Conservation (phyloP, 2,888 invertebrate genomes). For the Campopleginae sp. region DNA sequence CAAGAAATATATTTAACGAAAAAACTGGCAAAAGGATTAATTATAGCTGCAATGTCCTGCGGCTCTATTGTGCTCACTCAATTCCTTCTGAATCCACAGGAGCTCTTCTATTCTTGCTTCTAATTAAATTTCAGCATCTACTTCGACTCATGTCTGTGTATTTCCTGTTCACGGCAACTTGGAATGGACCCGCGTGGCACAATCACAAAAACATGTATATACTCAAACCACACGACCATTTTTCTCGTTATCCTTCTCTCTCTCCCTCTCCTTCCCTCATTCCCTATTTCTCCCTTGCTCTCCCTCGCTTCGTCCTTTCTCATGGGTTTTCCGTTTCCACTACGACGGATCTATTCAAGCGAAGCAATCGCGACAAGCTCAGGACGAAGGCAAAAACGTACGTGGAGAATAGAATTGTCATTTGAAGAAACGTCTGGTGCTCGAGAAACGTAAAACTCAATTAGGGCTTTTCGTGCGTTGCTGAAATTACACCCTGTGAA, state of each 20-base stretch:
- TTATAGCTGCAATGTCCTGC: conserved; percentile 65
- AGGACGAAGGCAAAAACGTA: conserved; percentile 1
- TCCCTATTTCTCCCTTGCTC: not conserved
- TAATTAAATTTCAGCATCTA: conserved; percentile 58
- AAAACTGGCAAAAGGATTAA: conserved; percentile 67
- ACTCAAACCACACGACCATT: conserved; percentile 13
- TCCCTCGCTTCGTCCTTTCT: not conserved
- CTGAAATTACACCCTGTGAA: conserved; percentile 25
- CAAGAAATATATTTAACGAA: not conserved
- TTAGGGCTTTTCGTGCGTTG: conserved; percentile 13
- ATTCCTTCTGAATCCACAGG: conserved; percentile 10
- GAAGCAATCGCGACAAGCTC: conserved; percentile 5
- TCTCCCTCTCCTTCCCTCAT: not conserved
- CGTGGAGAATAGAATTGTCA: conserved; percentile 5
- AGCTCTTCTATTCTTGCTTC: conserved; percentile 48
- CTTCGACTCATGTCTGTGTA: conserved; percentile 11
- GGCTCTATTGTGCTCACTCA: conserved; percentile 58
- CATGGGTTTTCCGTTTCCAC: not conserved
- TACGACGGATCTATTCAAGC: conserved; percentile 29
- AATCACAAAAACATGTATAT: conserved; percentile 3
- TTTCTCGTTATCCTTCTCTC: not conserved
- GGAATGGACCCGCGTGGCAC: conserved; percentile 9
- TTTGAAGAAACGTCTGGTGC: conserved; percentile 14
- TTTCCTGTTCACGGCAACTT: conserved; percentile 5
- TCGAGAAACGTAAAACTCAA: conserved; percentile 23